These are phyloP conservation scores for Choloepus hoffmanni DNA, from an alignment of 2,113 vertebrate species.

Conservation along the genomic window DNA sequence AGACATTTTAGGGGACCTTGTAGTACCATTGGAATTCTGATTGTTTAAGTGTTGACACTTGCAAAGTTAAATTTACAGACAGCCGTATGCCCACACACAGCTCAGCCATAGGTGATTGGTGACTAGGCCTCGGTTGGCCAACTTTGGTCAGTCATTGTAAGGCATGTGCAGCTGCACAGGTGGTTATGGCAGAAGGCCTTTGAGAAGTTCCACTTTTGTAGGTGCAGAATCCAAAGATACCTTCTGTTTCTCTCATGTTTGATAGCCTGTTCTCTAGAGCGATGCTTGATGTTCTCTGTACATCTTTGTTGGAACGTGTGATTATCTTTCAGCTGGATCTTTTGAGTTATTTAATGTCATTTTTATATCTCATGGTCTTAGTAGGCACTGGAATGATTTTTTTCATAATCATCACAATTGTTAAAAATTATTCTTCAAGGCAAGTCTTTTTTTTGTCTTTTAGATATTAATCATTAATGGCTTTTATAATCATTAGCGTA, in stretches of 20 bases:
- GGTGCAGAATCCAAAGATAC: background rate
- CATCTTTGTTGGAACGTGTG: background rate
- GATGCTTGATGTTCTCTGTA: background rate
- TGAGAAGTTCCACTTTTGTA: background rate
- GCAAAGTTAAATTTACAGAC: background rate
- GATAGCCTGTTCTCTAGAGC: background rate
- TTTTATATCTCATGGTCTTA: constrained; percentile 2
- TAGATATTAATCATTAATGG: background rate
- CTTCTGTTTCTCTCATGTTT: background rate
- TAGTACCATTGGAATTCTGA: background rate
- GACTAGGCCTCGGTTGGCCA: background rate
- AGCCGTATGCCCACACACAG: background rate
- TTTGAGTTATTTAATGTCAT: background rate
- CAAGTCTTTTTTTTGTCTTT: background rate
- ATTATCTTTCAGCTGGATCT: background rate
- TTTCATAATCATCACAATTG: background rate
- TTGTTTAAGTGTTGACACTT: background rate
- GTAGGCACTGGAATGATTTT: background rate
- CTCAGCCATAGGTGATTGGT: no score
- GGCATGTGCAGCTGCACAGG: background rate
- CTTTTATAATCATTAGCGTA: background rate
- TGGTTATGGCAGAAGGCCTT: no score
- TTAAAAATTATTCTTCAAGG: constrained; percentile 3
- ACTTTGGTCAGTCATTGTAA: background rate
- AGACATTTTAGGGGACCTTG: background rate